These are phyloP conservation scores for Tadarida brasiliensis DNA, from an alignment of 2,797 vertebrate species.

Conservation along the genomic window DNA sequence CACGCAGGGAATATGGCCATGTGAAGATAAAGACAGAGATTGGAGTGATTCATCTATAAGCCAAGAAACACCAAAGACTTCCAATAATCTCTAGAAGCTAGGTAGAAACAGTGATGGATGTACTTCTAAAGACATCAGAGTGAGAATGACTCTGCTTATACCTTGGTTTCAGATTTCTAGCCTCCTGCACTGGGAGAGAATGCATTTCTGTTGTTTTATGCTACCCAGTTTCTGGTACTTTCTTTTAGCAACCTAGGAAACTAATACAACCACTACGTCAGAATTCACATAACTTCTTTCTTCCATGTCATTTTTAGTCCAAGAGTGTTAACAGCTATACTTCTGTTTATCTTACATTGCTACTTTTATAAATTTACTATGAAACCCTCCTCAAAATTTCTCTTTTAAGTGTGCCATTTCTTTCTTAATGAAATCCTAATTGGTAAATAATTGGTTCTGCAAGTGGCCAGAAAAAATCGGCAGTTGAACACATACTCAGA, in stretches of 20 bases:
- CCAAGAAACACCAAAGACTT: background rate
- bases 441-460: background rate
- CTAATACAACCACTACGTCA: background rate
- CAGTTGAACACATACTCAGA: background rate
- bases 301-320: background rate
- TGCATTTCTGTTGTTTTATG: background rate
- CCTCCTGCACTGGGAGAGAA: background rate
- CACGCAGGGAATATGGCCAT: background rate
- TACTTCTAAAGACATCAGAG: background rate
- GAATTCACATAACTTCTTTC: background rate
- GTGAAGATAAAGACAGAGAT: background rate
- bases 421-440: conserved; percentile 9
- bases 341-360: background rate
- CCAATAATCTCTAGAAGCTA: background rate
- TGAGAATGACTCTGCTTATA: background rate
- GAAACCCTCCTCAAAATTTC: background rate
- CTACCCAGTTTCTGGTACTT: background rate
- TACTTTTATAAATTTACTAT: background rate
- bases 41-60: background rate
- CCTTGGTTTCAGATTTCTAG: background rate
- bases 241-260: background rate
- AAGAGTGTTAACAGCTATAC: background rate
- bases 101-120: background rate
- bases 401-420: background rate
- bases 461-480: background rate